These are phyloP conservation scores for Philopotamus ludificatus DNA, from an alignment of 1,140 invertebrate genomes.

Conservation along the genomic window DNA sequence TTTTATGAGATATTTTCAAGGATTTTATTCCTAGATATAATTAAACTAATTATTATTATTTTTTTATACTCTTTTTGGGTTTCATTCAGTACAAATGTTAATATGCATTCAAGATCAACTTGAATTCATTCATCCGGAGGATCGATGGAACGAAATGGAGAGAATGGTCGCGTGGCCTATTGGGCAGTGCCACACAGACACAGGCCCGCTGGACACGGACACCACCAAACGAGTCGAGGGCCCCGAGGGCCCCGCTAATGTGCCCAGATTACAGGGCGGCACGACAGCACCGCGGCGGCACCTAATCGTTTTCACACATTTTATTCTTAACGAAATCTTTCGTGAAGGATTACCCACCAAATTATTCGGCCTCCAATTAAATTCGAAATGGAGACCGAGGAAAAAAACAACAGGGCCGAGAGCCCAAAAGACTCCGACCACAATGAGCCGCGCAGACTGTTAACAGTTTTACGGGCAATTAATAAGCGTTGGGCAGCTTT, in stretches of 20 bases:
- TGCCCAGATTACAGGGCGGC: slow-evolving; percentile 18
- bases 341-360: not conserved
- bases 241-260: slow-evolving; percentile 10
- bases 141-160: not conserved
- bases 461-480: no score
- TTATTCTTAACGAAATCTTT: slow-evolving; percentile 20
- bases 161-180: not conserved
- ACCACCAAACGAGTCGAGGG: no score
- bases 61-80: no score
- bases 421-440: no score
- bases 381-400: not conserved
- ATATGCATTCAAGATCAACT: no score
- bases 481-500: no score
- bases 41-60: no score
- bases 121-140: not conserved
- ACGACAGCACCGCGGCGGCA: slow-evolving; percentile 8
- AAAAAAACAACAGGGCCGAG: not conserved
- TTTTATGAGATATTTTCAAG: no score
- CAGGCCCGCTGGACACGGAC: no score
- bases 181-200: not conserved
- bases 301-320: slow-evolving; percentile 33
- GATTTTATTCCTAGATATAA: no score
- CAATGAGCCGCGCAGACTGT: no score
- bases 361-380: slow-evolving; percentile 2
- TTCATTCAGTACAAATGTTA: no score